A percentile compares a stretch with the other conserved stretches of the same genome.
These are phyloP conservation scores for Cyanoramphus novaezelandiae DNA, from an alignment of 2,113 vertebrate genomes.

Conservation along the genomic window DNA sequence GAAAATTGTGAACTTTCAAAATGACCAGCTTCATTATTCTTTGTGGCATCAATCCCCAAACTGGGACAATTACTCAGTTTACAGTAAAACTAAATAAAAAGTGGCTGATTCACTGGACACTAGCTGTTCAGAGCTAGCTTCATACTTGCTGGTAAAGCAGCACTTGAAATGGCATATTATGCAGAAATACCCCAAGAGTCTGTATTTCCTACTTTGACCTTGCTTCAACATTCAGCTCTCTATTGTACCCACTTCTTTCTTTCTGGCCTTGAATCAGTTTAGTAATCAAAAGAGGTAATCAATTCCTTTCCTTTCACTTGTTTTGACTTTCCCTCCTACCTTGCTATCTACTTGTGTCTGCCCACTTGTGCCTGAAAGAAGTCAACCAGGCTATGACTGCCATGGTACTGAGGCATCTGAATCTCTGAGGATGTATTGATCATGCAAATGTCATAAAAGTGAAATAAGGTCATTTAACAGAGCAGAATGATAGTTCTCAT, in stretches of 20 bases:
- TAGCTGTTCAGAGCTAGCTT: background rate
- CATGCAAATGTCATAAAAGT: background rate
- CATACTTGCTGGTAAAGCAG: background rate
- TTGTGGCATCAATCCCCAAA: background rate
- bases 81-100: slow-evolving; percentile 34
- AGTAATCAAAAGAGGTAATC: background rate
- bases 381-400: background rate
- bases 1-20: slow-evolving; percentile 53
- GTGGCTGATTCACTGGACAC: slow-evolving; percentile 15
- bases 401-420: background rate
- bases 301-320: background rate
- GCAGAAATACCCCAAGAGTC: background rate
- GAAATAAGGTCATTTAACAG: background rate
- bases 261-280: background rate
- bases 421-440: background rate
- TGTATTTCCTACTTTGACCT: background rate
- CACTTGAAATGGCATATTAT: background rate
- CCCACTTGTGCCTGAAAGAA: background rate
- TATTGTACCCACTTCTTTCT: background rate
- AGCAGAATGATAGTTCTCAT: background rate
- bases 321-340: background rate
- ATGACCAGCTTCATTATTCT: slow-evolving; percentile 42
- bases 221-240: background rate
- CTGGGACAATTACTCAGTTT: slow-evolving; percentile 34
- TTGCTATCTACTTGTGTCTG: background rate